Base-by-base conservation (phyloP, 2,888 invertebrate species). In the Bombylius discolor region DNA sequence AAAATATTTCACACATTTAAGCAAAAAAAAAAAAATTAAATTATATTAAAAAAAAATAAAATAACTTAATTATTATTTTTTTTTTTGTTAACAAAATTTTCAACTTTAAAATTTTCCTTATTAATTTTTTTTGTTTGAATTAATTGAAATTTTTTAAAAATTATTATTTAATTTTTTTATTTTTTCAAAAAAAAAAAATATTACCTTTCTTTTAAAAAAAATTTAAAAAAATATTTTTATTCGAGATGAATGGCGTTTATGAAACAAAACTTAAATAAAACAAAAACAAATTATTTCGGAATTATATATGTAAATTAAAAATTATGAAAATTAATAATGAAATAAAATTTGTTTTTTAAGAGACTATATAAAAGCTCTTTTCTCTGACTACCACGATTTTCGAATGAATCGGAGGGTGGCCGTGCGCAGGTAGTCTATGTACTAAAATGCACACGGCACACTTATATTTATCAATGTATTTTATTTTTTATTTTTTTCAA, bases 401-500 rank as follows among this genome's bases (percentile, higher is more conserved):
- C 79, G 79, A 80, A 79, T 80, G 79, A 74, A 75, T 74, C 72
- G 69, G 71, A 70, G 69, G 70, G 70, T 71, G 70, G 68, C 68
- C 70, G 70, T 66, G 71, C 71, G 67, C 71, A 72, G 72, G 76
- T 80, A 79, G 79, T 79, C 79, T 80, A 79, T 80, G 76, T 74
- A 77, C 70, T 70, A 68, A 68, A 69, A 76, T 80, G 80, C 80
- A 79, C 80, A 80, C 80, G 80, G 77, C 79, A 77, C 79, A 70
- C 67, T 23, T 23, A 23, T 23, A 23, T 2, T 23, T 23, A 23
- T 23, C 23, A 23, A 23, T 23, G 23, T 23, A 23, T 23, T 23
- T 23, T 51, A 56, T 66, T 23, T 23, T 23, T 23, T 23, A 23
- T 2, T 23, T 23, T 2, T 23, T 23, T 23, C 23, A 23, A 23